Conservation (phyloP, 2,113 vertebrate species). For the Callionymus lyra region DNA sequence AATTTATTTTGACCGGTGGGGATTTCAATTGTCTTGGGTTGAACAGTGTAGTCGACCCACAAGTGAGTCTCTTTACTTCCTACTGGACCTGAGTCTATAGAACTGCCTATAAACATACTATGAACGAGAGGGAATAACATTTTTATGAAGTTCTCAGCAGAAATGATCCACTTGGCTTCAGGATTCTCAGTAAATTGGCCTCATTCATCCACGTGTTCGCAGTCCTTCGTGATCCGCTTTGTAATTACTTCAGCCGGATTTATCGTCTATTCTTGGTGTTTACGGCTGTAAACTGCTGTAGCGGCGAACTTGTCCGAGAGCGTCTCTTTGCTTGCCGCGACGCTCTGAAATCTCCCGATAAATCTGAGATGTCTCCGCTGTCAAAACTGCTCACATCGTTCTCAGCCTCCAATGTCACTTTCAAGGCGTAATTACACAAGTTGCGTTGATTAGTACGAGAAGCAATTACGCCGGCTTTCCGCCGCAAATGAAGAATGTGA, state of each 20-base stretch:
- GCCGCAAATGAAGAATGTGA: constrained; percentile 70
- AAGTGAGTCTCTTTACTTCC: no score
- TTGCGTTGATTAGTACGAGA: constrained; percentile 78
- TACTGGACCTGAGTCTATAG: no score
- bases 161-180: constrained; percentile 59
- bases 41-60: no score
- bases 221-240: constrained; percentile 61
- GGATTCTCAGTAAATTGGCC: constrained; percentile 62
- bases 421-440: constrained; percentile 79
- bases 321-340: constrained; percentile 52
- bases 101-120: no score
- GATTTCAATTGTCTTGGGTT: no score
- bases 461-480: constrained; percentile 76
- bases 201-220: constrained; percentile 51
- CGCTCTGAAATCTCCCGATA: constrained; percentile 62
- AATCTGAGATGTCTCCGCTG: constrained; percentile 64
- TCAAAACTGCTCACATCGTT: constrained; percentile 64
- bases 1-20: no score
- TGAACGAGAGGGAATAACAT: no score
- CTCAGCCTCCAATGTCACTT: constrained; percentile 74
- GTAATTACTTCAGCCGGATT: constrained; percentile 69
- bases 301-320: constrained; percentile 58
- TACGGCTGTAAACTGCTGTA: constrained; percentile 57
- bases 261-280: constrained; percentile 65
- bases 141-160: no score